Conservation (phyloP, 1,140 invertebrate genomes). For the Cotesia glomerata region DNA sequence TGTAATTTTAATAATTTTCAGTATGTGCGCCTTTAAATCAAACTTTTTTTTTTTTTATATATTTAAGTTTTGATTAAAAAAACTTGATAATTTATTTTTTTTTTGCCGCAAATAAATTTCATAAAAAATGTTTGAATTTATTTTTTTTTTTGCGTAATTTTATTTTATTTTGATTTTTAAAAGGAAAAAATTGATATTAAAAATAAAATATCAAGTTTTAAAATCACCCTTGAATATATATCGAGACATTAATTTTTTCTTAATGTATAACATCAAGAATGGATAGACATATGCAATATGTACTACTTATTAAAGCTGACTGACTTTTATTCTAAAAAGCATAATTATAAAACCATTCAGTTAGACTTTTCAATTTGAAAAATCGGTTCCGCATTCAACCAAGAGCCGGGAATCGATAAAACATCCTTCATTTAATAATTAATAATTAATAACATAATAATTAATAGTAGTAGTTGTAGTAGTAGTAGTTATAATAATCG, state of each 20-base stretch:
- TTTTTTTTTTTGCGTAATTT: too few species aligned
- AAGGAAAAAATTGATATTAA: too few species aligned
- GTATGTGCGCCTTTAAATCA: slow-evolving; percentile 17
- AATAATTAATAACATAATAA: too few species aligned
- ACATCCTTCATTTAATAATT: background rate
- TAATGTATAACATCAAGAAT: slow-evolving; percentile 41
- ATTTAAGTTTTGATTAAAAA: too few species aligned
- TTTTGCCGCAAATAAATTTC: too few species aligned
- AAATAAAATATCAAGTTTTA: too few species aligned
- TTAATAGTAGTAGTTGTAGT: too few species aligned
- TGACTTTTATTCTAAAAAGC: slow-evolving; percentile 41
- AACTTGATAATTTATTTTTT: background rate
- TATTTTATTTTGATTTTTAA: too few species aligned
- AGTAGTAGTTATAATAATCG: too few species aligned
- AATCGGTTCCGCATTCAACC: background rate
- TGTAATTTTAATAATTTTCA: background rate
- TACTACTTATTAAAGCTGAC: slow-evolving; percentile 35
- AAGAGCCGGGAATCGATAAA: background rate
- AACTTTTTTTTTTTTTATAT: background rate
- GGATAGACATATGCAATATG: slow-evolving; percentile 30
- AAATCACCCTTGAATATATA: slow-evolving; percentile 4
- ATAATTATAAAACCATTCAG: slow-evolving; percentile 38
- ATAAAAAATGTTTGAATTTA: too few species aligned
- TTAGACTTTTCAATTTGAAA: slow-evolving; percentile 19
- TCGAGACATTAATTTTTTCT: slow-evolving; percentile 35